Percentiles rank a stretch among this genome's conserved stretches.
phyloP scores from a whole-genome alignment of 2,797 vertebrate genomes.

The Anableps anableps region DNA sequence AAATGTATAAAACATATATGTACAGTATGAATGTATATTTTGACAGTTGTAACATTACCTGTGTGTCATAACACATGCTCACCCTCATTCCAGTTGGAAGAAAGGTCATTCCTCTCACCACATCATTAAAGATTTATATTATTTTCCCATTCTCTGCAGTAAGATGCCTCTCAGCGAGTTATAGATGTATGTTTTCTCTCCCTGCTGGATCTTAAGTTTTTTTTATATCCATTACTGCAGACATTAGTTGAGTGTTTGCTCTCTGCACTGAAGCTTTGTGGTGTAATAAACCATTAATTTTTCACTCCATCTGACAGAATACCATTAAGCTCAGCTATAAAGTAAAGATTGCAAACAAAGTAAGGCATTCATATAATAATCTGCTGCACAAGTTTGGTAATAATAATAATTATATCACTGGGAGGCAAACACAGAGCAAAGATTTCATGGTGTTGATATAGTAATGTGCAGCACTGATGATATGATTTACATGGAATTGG shows the following conservation, averaged over 20 bases:
- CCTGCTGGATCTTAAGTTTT: conserved; percentile 57
- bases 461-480: conserved; percentile 31
- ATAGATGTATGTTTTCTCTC: conserved; percentile 60
- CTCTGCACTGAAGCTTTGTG: conserved; percentile 66
- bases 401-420: conserved; percentile 70
- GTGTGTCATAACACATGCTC: conserved; percentile 10
- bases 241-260: conserved; percentile 73
- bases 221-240: conserved; percentile 70
- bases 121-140: conserved; percentile 62
- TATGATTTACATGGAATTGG: conserved; percentile 29
- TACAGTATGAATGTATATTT: conserved; percentile 8
- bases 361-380: conserved; percentile 64
- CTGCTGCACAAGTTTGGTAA: conserved; percentile 64
- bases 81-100: conserved; percentile 26
- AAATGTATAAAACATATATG: neutral
- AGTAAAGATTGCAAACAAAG: conserved; percentile 70
- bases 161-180: conserved; percentile 60
- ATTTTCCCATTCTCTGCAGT: conserved; percentile 53
- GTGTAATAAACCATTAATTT: conserved; percentile 74
- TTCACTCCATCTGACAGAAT: conserved; percentile 73
- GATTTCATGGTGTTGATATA: conserved; percentile 44
- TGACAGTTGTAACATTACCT: conserved; percentile 1
- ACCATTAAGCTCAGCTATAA: conserved; percentile 74
- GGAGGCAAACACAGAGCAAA: conserved; percentile 60
- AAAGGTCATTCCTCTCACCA: conserved; percentile 45